These are phyloP conservation scores for Tillus elongatus DNA, from an alignment of 2,888 invertebrate species.

Conservation along the genomic window DNA sequence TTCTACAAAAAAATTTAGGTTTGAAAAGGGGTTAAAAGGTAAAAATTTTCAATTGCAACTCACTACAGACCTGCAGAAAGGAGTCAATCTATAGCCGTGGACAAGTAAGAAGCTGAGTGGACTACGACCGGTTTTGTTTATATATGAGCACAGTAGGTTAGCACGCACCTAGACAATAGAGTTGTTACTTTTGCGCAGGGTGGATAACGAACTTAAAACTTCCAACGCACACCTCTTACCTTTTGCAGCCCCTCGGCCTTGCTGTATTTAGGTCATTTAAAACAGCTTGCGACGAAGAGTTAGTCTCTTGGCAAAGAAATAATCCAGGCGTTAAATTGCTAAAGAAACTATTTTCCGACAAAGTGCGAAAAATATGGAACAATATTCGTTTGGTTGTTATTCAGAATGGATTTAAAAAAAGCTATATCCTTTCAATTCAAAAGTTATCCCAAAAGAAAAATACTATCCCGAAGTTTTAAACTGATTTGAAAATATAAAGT, in stretches of 20 bases:
- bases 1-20: no score
- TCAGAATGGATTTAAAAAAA: slow-evolving; percentile 8
- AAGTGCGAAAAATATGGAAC: slow-evolving; percentile 8
- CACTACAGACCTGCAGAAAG: no score
- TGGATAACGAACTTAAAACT: slow-evolving; percentile 27
- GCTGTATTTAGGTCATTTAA: slow-evolving; percentile 22
- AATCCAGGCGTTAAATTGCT: slow-evolving; percentile 1
- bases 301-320: slow-evolving; percentile 3
- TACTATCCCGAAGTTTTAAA: slow-evolving; percentile 13
- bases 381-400: slow-evolving; percentile 7
- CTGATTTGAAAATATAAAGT: slow-evolving; percentile 12
- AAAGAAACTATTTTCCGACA: slow-evolving; percentile 5
- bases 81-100: no score
- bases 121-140: slow-evolving; percentile 27
- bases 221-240: slow-evolving; percentile 28
- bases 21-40: no score
- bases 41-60: no score
- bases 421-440: not conserved
- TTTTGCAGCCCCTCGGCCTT: slow-evolving; percentile 26
- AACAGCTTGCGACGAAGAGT: slow-evolving; percentile 11
- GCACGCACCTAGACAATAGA: no score
- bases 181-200: slow-evolving; percentile 17
- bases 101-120: no score
- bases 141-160: slow-evolving; percentile 31
- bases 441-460: slow-evolving; percentile 9